Evolutionary conservation across 2,113 vertebrate genomes (phyloP), one percentile per base, ranked within the genome.

Genomic region (Corvus hawaiiensis): DNA sequence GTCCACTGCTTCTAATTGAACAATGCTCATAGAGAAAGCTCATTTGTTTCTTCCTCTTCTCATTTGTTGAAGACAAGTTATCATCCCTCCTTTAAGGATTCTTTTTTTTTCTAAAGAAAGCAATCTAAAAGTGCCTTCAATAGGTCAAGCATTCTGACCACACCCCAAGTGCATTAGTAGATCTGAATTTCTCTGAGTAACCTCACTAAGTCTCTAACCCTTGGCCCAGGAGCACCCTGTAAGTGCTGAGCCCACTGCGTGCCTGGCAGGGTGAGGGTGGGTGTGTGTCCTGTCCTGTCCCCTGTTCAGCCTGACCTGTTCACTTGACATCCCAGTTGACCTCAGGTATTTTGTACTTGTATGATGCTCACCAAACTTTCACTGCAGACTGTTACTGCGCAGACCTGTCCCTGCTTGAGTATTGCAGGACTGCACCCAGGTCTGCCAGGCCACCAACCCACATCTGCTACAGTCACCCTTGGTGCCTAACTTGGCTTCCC

Each of bases 191-290:
- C 55, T 66, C 54, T 67, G 16, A 52, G 19, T 30, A 77, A 16
- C 5, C 18, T 74, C 26, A 12, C 32, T 35, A 61, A 30, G 16
- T 10, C 28, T 81, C 61, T 3, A 9, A 7, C 4, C 6, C 11
- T 24, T 67, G 11, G 16, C 17, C 22, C n/a, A 52, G n/a, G 22
- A 66, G 5, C 23, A 35, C 6, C 1, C 1, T 5, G 3, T 8
- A 17, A 43, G 7, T 13, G 26, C 32, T 0, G 1, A 62, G 11
- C 5, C 6, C 20, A 62, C 13, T 13, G 35, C 3, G 8, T 72
- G 24, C 24, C 9, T 14, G 62, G 10, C 6, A 14, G 3, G 12
- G 7, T 12, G 9, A 15, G 43, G n/a, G 35, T 7, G 66, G 10
- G 1, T 62, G 28, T 79, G n/a, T 11, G 30, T 22, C 37, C 13